phyloP scores from a whole-genome alignment of 2,888 invertebrate species.

The Netelia melanura region DNA sequence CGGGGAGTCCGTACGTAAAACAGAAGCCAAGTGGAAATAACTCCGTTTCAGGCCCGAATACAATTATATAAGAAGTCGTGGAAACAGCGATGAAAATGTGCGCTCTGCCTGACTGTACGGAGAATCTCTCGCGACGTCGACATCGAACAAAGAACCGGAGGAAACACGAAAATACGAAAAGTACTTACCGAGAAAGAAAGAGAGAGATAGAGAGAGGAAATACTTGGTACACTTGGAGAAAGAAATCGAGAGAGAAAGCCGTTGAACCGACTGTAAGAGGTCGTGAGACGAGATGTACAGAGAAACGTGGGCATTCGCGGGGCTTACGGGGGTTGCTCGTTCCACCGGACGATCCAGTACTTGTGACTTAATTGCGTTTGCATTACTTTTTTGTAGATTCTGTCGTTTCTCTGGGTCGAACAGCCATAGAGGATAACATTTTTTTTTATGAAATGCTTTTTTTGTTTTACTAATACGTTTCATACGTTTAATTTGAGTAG shows the following conservation, averaged over 20 bases:
- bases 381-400: slow-evolving; percentile 68
- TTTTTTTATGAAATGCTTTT: too few species aligned
- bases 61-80: slow-evolving; percentile 65
- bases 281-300: not conserved
- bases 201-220: slow-evolving; percentile 37
- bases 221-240: slow-evolving; percentile 33
- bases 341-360: slow-evolving; percentile 27
- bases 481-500: too few species aligned
- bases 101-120: not conserved
- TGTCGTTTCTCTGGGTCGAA: not conserved
- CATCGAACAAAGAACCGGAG: slow-evolving; percentile 54
- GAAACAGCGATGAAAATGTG: slow-evolving; percentile 61
- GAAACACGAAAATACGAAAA: slow-evolving; percentile 57
- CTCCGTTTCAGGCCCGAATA: slow-evolving; percentile 57
- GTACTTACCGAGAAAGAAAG: slow-evolving; percentile 35
- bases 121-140: slow-evolving; percentile 30
- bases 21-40: slow-evolving; percentile 10
- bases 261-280: slow-evolving; percentile 22
- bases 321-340: slow-evolving; percentile 8
- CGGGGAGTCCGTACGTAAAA: not conserved
- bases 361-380: slow-evolving; percentile 75
- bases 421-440: too few species aligned
- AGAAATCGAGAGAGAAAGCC: slow-evolving; percentile 42
- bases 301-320: not conserved
- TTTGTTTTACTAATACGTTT: too few species aligned